Evolutionary conservation across 2,888 invertebrate genomes (phyloP).

Genomic region (Pandemis heparana): DNA sequence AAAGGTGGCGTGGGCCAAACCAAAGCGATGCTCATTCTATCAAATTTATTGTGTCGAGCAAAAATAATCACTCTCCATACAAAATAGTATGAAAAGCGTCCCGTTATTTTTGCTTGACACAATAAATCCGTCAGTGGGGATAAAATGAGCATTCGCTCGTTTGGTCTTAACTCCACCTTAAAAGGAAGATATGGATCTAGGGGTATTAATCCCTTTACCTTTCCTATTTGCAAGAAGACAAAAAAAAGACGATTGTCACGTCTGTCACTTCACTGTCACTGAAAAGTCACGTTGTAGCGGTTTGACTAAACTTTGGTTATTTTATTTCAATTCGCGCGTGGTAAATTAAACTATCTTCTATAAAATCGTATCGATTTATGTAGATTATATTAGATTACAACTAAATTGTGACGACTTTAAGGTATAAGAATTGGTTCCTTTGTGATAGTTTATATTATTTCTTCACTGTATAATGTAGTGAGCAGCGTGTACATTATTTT

Average conservation of each 20-base stretch:
- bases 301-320: slow-evolving; percentile 26
- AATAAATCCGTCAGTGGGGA: too few species aligned
- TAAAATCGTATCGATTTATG: neutral
- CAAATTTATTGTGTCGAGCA: too few species aligned
- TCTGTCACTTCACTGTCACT: neutral
- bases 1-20: too few species aligned
- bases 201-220: neutral
- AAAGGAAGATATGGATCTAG: too few species aligned
- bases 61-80: too few species aligned
- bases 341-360: slow-evolving; percentile 5
- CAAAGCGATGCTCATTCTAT: too few species aligned
- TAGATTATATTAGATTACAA: neutral
- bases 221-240: neutral
- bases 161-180: too few species aligned
- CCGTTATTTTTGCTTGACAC: too few species aligned
- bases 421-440: neutral
- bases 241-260: neutral
- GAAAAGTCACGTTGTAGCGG: neutral
- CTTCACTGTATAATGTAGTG: neutral
- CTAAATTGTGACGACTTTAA: neutral
- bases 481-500: neutral
- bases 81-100: too few species aligned
- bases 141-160: too few species aligned
- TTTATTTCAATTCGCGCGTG: slow-evolving; percentile 22
- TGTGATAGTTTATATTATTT: neutral